Base-by-base conservation (phyloP, 2,797 vertebrate species). In the Cyprinella venusta region DNA sequence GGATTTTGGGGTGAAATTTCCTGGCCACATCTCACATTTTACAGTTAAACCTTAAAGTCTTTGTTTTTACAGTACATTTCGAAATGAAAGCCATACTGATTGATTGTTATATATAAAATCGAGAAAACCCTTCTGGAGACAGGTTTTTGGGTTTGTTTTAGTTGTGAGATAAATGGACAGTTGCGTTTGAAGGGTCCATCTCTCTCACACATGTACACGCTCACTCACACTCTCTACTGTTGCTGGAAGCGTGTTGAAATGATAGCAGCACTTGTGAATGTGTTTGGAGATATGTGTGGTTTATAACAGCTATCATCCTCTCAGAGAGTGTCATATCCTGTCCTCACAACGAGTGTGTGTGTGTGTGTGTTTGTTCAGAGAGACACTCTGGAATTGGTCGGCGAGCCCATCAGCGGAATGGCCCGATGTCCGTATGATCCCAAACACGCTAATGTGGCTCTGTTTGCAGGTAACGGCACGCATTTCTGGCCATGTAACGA, bases 381-480 rank as follows among this genome's bases (percentile, higher is more conserved):
- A 93, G 97, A 99, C 93, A 96, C 95, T 0, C 93, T 99, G 40
- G 96, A 97, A 86, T 95, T 97, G 89, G 83, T 97, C 0, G 97
- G 97, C 67, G 97, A 98, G 93, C 94, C 95, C 79, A 95, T 98
- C 90, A 97, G 97, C 0, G 97, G 98, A 85, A 99, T 99, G 97
- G 98, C 98, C 2, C 95, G 97, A 0, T 99, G 97, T 90, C 97
- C 97, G 0, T 98, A 99, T 2, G 97, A 99, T 90, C 97, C 97
- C 72, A 96, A 97, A 83, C 97, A 99, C 0, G 97, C 96, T 91
- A 99, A 99, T 2, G 97, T 99, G 77, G 98, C 97, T 65, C 92
- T 99, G 79, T 98, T 99, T 90, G 95, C 98, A 90, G 97, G 98
- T 98, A 90, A 88, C 6, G n/a, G 42, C 3, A 67, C 42, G 45